Conservation (phyloP, 2,888 invertebrate genomes). For the Glyphotaelius pellucidus region DNA sequence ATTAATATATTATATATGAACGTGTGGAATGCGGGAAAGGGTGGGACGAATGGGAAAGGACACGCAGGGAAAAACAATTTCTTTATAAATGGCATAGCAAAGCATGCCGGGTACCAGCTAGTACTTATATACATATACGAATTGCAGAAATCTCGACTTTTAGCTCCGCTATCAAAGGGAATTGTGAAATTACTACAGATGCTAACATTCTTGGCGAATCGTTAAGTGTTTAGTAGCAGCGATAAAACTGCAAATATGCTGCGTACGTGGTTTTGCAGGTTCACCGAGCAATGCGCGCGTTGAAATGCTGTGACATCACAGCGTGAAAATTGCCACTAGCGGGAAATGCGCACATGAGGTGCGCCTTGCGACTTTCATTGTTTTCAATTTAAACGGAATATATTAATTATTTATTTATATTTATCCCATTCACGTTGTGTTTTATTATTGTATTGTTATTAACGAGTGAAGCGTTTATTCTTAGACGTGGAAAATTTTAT, state of each 20-base stretch:
- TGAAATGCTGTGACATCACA: not conserved
- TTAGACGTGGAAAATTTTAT: too few species aligned
- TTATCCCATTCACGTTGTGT: too few species aligned
- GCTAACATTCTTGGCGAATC: not conserved
- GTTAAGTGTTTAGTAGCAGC: not conserved
- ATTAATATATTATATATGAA: too few species aligned
- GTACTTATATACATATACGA: too few species aligned
- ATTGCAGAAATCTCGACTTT: not conserved
- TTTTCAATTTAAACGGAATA: not conserved
- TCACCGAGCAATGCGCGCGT: not conserved
- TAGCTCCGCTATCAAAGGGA: not conserved
- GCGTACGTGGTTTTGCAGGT: not conserved
- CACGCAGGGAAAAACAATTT: too few species aligned
- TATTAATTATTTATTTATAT: not conserved
- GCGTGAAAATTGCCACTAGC: not conserved
- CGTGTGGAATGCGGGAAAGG: too few species aligned
- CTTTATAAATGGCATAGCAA: too few species aligned
- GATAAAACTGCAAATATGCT: not conserved
- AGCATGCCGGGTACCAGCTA: too few species aligned
- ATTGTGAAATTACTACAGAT: not conserved
- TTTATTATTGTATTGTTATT: too few species aligned
- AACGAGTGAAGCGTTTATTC: too few species aligned
- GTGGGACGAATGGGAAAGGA: too few species aligned
- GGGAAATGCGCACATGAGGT: not conserved
- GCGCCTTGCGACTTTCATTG: not conserved